phyloP scores from a whole-genome alignment of 2,113 vertebrate species.

The Percina caprodes region DNA sequence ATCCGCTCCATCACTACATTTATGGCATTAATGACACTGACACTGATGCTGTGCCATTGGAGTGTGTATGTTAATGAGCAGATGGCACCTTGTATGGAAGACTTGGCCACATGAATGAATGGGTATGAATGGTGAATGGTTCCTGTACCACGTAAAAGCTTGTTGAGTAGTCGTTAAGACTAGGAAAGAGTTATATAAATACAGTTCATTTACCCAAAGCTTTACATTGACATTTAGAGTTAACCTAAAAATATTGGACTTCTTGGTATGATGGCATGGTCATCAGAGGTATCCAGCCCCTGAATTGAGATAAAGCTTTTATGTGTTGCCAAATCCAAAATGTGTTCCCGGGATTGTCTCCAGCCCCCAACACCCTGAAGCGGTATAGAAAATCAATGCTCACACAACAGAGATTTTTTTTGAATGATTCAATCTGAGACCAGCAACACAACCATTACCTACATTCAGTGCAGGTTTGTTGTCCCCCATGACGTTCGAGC shows the following conservation, averaged over 20 bases:
- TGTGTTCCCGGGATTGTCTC: background rate
- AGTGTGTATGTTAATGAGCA: too few relatives aligned
- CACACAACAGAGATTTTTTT: background rate
- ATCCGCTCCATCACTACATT: too few relatives aligned
- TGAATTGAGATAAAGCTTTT: background rate
- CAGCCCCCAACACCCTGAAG: background rate
- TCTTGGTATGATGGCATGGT: background rate
- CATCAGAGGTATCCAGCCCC: too few relatives aligned
- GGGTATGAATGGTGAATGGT: too few relatives aligned
- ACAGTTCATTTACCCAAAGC: too few relatives aligned
- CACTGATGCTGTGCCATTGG: too few relatives aligned
- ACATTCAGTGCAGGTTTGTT: background rate
- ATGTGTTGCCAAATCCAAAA: background rate
- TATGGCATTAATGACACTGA: too few relatives aligned
- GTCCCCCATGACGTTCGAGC: background rate
- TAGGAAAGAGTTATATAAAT: too few relatives aligned
- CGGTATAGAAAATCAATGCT: background rate
- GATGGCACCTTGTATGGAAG: too few relatives aligned
- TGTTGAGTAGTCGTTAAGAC: too few relatives aligned
- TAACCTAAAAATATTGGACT: background rate
- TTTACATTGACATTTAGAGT: background rate
- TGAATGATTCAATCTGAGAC: slow-evolving; percentile 3
- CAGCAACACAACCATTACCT: slow-evolving; percentile 2
- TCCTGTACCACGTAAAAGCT: too few relatives aligned
- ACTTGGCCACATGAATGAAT: too few relatives aligned